Evolutionary conservation across 1,140 invertebrate genomes (phyloP).

Genomic region (Sycobia sp.): DNA sequence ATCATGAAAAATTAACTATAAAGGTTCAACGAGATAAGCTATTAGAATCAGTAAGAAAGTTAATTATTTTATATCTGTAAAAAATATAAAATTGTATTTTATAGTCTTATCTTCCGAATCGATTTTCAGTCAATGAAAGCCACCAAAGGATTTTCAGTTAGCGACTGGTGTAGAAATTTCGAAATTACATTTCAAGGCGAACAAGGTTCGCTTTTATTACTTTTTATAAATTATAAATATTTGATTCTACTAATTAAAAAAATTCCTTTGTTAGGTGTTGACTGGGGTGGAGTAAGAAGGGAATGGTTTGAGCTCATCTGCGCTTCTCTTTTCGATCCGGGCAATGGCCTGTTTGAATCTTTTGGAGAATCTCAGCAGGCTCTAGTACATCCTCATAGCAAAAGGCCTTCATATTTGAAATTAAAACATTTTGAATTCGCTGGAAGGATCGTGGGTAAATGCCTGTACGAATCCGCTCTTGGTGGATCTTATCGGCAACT

Average conservation of each 20-base stretch:
- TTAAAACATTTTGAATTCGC: conserved; percentile 92
- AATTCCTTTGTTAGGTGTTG: conserved; percentile 70
- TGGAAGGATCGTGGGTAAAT: conserved; percentile 92
- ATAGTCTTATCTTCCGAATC: not conserved
- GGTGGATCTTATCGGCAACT: conserved; percentile 87
- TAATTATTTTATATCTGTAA: not conserved
- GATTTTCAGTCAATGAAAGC: conserved; percentile 75
- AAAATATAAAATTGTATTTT: not conserved
- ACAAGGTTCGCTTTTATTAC: conserved; percentile 68
- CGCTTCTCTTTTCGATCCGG: conserved; percentile 82
- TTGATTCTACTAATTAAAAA: not conserved
- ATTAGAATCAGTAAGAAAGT: conserved; percentile 71
- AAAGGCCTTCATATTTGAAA: conserved; percentile 75
- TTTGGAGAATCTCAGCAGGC: conserved; percentile 85
- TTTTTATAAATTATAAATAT: too few species aligned
- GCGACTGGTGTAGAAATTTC: conserved; percentile 92
- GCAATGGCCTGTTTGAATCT: conserved; percentile 80
- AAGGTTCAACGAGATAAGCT: conserved; percentile 82
- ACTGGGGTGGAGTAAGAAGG: conserved; percentile 89
- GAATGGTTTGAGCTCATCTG: conserved; percentile 95
- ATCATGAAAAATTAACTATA: conserved; percentile 82
- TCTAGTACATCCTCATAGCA: conserved; percentile 87
- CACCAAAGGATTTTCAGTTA: conserved; percentile 78
- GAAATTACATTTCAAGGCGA: conserved; percentile 91
- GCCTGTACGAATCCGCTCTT: conserved; percentile 88